Percentiles rank a stretch among this genome's conserved stretches.
These are phyloP conservation scores for Dione juno DNA, from an alignment of 2,888 invertebrate genomes.

Conservation along the genomic window DNA sequence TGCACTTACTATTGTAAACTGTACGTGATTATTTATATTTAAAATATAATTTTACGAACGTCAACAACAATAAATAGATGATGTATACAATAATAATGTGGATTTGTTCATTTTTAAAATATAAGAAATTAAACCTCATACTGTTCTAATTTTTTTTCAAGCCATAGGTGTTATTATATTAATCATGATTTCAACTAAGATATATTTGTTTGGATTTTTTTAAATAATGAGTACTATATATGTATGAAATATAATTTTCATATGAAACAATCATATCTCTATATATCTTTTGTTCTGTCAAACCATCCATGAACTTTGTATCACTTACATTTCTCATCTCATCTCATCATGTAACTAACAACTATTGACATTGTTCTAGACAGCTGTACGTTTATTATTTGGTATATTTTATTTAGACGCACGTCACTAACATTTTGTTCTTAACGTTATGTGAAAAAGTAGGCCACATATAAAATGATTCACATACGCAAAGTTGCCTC, in stretches of 20 bases:
- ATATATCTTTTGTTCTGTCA: background rate
- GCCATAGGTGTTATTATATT: too few relatives aligned
- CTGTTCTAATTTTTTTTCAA: too few relatives aligned
- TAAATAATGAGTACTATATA: too few relatives aligned
- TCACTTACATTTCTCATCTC: background rate
- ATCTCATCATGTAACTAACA: background rate
- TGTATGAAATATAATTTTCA: too few relatives aligned
- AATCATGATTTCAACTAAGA: too few relatives aligned
- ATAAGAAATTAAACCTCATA: background rate
- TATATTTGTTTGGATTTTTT: too few relatives aligned
- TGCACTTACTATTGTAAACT: background rate
- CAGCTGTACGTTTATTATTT: background rate
- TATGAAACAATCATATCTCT: background rate
- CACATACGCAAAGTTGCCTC: background rate
- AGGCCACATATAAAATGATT: slow-evolving; percentile 17
- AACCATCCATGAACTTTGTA: background rate
- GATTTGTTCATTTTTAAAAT: background rate
- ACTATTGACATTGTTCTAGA: background rate
- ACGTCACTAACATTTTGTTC: background rate
- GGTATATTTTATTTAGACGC: background rate
- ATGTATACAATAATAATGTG: slow-evolving; percentile 4
- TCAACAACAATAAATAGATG: slow-evolving; percentile 35
- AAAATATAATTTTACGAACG: slow-evolving; percentile 24
- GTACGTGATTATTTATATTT: slow-evolving; percentile 7
- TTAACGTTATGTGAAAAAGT: background rate